Base-by-base conservation (phyloP, 2,797 vertebrate species). In the Ctenosaura bakeri region DNA sequence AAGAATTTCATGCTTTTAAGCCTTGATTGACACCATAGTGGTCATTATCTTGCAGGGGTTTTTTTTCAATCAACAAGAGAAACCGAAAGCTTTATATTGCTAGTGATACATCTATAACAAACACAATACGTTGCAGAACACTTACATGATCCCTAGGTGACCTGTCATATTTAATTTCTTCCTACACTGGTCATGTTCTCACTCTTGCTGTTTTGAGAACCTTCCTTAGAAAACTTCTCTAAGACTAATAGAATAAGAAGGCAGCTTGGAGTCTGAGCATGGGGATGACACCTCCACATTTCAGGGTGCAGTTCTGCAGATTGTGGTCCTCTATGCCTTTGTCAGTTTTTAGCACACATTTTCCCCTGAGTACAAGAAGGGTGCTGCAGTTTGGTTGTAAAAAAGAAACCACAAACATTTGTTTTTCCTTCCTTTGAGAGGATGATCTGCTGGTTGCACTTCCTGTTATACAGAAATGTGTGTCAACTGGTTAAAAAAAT, bases 381-480 rank as follows among this genome's bases (percentile, higher is more conserved):
- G 54, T 69, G 76, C 69, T 81, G 81, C 89, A 52, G 0, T 0
- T 79, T 89, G 35, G 29, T 90, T 85, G 5, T 14, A 22, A 87
- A 59, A 46, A 29, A 88, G 86, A 94, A 96, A 96, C 96, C 94
- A 88, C 95, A 94, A 88, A 90, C 42, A 64, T 90, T 94, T 91
- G 54, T 89, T 95, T 96, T 87, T 96, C 97, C 97, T 96, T 94
- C 88, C 46, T 95, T 95, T 91, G 85, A 87, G 73, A 85, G 42
- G 77, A 86, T 91, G 82, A 86, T 90, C 96, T 97, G 95, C 95
- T 93, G 85, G 92, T 83, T 29, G 35, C 13, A 90, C 56, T 85
- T 89, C 74, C 88, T 89, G 73, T 85, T 35, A 42, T 35, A 38
- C 26, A 85, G 20, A 66, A 78, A 22, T 64, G 2, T 42, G 13